Evolutionary conservation across 2,888 invertebrate genomes (phyloP), one percentile per base, ranked within the genome.

Genomic region (Taenaris catops): DNA sequence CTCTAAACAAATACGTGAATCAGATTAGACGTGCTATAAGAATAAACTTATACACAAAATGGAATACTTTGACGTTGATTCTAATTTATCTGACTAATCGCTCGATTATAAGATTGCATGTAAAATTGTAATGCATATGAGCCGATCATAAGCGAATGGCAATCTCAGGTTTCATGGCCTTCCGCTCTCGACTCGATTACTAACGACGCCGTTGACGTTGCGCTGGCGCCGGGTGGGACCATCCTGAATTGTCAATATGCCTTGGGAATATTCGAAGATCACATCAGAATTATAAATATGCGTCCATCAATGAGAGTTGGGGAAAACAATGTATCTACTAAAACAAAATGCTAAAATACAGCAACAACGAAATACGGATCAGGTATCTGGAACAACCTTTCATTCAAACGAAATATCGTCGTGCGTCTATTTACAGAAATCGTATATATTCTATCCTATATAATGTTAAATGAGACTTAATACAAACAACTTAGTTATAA

Each of bases 81-180:
- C 31, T 31, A 20, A 28, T 17, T 16, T 19, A 20, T 7, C 8
- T 6, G 12, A 11, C 18, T 35, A 36, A 29, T 36, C 36, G 25
- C 14, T 20, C 29, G 25, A 33, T 38, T 34, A 33, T 25, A 27
- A 40, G 36, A 42, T 38, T 32, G 29, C 21, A 37, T 28, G 42
- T 48, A 46, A 19, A 40, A 47, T 49, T 48, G 49, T 51, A 55
- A 55, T 55, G 58, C 51, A 55, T 57, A 50, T 48, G 46, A 58
- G 58, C 56, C 57, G 64, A 76, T 75, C 70, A 70, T 64, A 63
- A 70, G 63, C 70, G 74, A 74, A 64, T 64, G 70, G 70, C 62
- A 61, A 70, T 73, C 67, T 86, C 80, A 61, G 57, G 64, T 84
- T 84, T 72, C 83, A 63, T 58, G 83, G 62, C 86, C 86, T 86